phyloP scores from a whole-genome alignment of 2,888 invertebrate genomes.

The Lymantria dispar region DNA sequence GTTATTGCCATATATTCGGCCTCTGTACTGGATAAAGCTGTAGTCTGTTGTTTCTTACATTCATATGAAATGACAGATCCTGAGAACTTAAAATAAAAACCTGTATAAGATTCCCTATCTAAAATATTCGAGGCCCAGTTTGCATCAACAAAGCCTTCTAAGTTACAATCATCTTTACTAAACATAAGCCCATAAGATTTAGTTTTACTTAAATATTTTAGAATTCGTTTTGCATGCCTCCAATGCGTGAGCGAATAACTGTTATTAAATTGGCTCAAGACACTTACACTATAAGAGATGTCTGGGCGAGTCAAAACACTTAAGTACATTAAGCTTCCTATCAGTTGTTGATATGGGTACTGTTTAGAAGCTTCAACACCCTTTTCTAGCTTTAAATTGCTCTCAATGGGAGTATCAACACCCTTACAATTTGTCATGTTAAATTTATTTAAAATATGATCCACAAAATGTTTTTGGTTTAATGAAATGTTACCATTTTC shows the following conservation, averaged over 20 bases:
- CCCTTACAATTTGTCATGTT: conserved; percentile 13
- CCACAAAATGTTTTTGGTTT: conserved; percentile 10
- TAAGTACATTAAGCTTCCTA: background rate
- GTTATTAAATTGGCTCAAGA: conserved; percentile 2
- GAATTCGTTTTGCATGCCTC: background rate
- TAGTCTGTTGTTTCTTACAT: background rate
- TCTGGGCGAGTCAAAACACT: background rate
- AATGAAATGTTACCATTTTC: background rate
- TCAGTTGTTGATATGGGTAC: background rate
- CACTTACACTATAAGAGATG: background rate
- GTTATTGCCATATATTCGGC: background rate
- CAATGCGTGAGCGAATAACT: background rate
- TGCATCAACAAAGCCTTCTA: background rate
- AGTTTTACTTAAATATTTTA: background rate
- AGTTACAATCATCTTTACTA: background rate
- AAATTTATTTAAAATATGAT: conserved; percentile 8
- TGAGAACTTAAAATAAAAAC: background rate
- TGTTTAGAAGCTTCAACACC: background rate
- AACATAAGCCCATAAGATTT: background rate
- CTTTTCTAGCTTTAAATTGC: background rate
- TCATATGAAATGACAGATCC: background rate
- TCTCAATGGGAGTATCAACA: conserved; percentile 8
- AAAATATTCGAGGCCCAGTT: background rate
- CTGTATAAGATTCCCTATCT: background rate
- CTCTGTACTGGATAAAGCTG: background rate